Percentiles rank a stretch among this genome's conserved stretches.
Evolutionary conservation across 2,888 invertebrate species (phyloP).

Genomic region (Griposia aprilina): DNA sequence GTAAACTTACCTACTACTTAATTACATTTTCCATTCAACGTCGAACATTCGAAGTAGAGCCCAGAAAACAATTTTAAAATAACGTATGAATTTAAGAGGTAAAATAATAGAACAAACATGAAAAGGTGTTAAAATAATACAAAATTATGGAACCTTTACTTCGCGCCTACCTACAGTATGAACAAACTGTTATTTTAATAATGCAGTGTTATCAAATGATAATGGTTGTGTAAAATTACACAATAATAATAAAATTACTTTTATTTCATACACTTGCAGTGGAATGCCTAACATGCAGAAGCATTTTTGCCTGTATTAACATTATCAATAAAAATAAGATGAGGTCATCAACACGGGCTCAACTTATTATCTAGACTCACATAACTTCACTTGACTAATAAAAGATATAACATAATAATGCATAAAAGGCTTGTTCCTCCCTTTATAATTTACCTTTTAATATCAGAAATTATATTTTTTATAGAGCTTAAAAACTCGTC

Average conservation of each 20-base stretch:
- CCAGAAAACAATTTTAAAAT: conserved; percentile 14
- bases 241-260: neutral
- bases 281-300: conserved; percentile 6
- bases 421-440: neutral
- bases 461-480: conserved; percentile 56
- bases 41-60: neutral
- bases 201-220: neutral
- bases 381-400: neutral
- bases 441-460: conserved; percentile 10
- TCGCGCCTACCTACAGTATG: neutral
- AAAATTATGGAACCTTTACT: conserved; percentile 1
- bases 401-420: neutral
- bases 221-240: neutral
- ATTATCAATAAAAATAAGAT: neutral
- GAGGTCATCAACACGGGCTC: neutral
- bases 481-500: conserved; percentile 53
- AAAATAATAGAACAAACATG: conserved; percentile 2
- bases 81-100: neutral
- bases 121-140: conserved; percentile 12
- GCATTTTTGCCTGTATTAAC: neutral
- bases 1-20: conserved; percentile 1
- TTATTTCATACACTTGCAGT: conserved; percentile 8
- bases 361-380: neutral
- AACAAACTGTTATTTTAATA: conserved; percentile 6
- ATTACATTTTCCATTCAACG: conserved; percentile 10